Base-by-base conservation (phyloP, 2,797 vertebrate species). In the Enteromius mattozi region DNA sequence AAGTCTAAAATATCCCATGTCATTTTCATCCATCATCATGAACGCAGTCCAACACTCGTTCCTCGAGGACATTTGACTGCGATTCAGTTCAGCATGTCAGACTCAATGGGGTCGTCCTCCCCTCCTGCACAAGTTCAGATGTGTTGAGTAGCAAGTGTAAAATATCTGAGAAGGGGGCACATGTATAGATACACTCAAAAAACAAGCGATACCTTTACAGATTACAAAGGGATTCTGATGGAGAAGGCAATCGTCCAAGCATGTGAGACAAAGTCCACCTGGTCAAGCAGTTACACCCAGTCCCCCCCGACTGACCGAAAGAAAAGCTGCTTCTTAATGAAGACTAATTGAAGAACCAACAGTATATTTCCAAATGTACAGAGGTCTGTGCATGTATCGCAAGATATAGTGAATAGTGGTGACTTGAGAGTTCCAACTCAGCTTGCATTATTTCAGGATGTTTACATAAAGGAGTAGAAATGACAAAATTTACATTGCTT, bases 1-100 rank as follows among this genome's bases (percentile, higher is more conserved):
- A 96, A 96, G 95, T 97, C 96, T 96, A 99, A 97, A 97, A 97
- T 97, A 97, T 96, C 96, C 96, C 96, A 96, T 97, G 94, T 97
- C 96, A 96, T 93, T 93, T 93, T 93, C 85, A 69, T 88, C 85
- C 88, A 92, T 87, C 59, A 47, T 82, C 87, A 87, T 90, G 94
- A 90, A 87, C 91, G 95, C 93, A 94, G 92, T 94, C 93, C 81
- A 90, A 92, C 92, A 92, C 96, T 96, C 96, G 95, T 96, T 92
- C 93, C 93, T 96, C 92, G 92, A 95, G 93, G 94, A 95, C 94
- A 96, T 90, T 90, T 93, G 94, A 94, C 94, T 94, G 91, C 88
- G 92, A 94, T 92, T 93, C 94, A 94, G 92, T 94, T 96, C 95
- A 92, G 95, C 92, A 94, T 94, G 93, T 96, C 94, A 96, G 94